Evolutionary conservation across 2,113 vertebrate species (phyloP).

Genomic region (Orthochromis indermauri): DNA sequence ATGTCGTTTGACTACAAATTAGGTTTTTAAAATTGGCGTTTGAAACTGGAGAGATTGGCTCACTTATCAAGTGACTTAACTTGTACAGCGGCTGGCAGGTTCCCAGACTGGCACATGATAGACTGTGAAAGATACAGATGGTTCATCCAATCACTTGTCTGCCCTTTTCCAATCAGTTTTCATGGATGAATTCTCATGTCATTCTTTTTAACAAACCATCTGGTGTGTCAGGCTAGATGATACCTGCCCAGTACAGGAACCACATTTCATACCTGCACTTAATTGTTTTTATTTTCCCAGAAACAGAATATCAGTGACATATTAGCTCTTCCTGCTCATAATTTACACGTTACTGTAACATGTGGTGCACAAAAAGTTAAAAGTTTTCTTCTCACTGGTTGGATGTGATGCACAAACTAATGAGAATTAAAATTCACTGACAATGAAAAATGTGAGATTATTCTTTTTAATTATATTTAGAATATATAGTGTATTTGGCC

Average conservation of each 20-base stretch:
- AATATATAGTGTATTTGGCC: neutral
- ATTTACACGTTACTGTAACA: neutral
- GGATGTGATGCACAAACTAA: neutral
- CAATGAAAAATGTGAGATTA: neutral
- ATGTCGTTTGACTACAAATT: neutral
- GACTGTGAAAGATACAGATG: neutral
- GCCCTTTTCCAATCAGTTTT: neutral
- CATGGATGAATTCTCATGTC: neutral
- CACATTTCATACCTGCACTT: neutral
- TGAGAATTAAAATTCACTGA: neutral
- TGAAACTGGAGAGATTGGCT: neutral
- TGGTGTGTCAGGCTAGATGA: neutral
- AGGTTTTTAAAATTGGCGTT: neutral
- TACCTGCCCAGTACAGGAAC: neutral
- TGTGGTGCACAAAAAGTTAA: neutral
- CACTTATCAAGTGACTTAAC: neutral
- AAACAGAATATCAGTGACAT: neutral
- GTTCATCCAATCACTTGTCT: neutral
- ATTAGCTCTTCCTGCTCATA: fast-evolving
- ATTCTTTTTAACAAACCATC: neutral
- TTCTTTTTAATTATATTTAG: neutral
- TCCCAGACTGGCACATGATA: neutral
- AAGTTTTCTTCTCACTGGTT: neutral
- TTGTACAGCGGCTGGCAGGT: neutral
- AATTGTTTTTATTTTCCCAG: neutral